phyloP scores from a whole-genome alignment of 2,113 vertebrate genomes.

The Burhinus bistriatus region DNA sequence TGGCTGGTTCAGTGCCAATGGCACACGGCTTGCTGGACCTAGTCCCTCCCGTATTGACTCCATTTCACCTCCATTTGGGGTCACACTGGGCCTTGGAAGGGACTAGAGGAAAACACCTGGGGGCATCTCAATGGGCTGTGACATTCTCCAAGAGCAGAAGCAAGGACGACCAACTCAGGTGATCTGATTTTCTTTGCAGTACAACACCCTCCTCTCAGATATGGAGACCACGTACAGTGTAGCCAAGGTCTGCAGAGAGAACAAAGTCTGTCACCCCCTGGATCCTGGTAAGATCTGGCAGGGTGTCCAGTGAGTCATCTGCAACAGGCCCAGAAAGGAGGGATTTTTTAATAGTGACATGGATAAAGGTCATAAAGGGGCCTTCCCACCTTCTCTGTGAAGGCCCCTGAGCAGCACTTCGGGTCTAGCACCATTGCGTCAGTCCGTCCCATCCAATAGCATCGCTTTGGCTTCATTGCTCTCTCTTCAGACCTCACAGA shows the following conservation, averaged over 20 bases:
- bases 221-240: conserved; percentile 94
- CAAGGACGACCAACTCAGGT: neutral
- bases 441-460: neutral
- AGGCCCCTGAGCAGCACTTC: neutral
- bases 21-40: neutral
- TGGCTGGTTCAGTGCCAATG: neutral
- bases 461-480: neutral
- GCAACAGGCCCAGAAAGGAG: neutral
- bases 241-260: conserved; percentile 82
- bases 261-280: conserved; percentile 77
- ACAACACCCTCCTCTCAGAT: conserved; percentile 85
- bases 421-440: neutral
- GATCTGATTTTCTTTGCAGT: conserved; percentile 72
- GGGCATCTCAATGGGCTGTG: neutral
- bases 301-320: neutral
- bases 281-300: conserved; percentile 84
- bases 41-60: neutral
- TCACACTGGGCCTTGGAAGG: neutral
- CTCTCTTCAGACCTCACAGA: conserved; percentile 82
- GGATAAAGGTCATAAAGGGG: neutral
- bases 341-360: neutral
- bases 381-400: neutral
- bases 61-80: neutral
- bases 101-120: neutral
- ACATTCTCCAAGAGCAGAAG: neutral